Conservation (phyloP, 30 jellyfish, hydroid and myxozoan genomes). For the Turritopsis dohrnii region DNA sequence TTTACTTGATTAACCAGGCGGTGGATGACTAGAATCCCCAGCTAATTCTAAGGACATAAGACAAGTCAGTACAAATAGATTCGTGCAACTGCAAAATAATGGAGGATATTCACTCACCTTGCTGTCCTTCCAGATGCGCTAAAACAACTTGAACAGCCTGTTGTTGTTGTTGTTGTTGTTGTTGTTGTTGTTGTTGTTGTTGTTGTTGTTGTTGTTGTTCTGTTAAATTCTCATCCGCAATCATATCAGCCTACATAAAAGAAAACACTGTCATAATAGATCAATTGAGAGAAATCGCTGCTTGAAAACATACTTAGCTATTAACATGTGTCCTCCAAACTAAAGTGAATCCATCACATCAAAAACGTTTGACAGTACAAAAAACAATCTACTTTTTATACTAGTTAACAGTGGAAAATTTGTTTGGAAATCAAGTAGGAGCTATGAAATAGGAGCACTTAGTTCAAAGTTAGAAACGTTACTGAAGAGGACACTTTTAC, state of each 20-base stretch:
- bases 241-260: constrained; percentile 26
- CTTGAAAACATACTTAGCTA: too few species aligned
- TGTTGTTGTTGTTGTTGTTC: neutral
- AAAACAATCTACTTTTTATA: too few species aligned
- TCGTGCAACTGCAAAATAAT: neutral
- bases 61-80: neutral
- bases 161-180: neutral
- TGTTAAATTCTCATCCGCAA: constrained; percentile 3
- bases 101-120: constrained; percentile 9
- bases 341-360: too few species aligned
- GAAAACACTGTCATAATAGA: too few species aligned
- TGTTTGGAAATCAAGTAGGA: too few species aligned
- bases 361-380: too few species aligned
- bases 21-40: constrained; percentile 1
- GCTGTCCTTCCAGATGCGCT: constrained; percentile 12
- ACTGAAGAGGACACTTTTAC: too few species aligned
- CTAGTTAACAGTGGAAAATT: too few species aligned
- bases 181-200: neutral
- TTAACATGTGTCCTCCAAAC: too few species aligned
- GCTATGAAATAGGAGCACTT: too few species aligned
- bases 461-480: too few species aligned
- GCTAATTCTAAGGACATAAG: neutral
- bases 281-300: too few species aligned
- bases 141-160: constrained; percentile 12
- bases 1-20: neutral